These are phyloP conservation scores for Cavia aperea DNA, from an alignment of 2,113 vertebrate species.

Conservation along the genomic window DNA sequence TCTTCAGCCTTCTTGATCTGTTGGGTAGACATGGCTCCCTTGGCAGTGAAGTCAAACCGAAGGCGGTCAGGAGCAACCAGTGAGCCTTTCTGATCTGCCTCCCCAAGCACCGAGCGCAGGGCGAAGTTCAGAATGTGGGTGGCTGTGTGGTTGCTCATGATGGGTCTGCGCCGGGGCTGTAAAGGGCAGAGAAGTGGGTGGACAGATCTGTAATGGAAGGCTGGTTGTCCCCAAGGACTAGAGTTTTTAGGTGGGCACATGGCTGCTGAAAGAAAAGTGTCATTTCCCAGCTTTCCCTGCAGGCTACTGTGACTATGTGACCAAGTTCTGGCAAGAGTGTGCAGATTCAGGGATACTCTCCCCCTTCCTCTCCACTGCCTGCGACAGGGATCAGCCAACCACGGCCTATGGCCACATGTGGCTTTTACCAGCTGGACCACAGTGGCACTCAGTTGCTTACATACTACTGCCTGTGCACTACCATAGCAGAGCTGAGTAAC, in stretches of 20 bases:
- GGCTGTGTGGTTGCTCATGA: conserved; percentile 98
- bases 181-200: neutral
- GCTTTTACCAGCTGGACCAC: neutral
- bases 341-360: neutral
- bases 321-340: neutral
- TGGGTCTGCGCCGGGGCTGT: conserved; percentile 86
- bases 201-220: neutral
- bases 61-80: conserved; percentile 92
- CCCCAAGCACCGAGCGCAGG: conserved; percentile 89
- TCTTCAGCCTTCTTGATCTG: conserved; percentile 88
- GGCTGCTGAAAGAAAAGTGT: neutral
- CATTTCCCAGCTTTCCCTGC: neutral
- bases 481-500: neutral
- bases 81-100: conserved; percentile 95
- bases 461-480: neutral
- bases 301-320: neutral
- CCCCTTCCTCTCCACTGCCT: neutral
- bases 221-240: neutral
- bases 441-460: neutral
- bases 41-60: conserved; percentile 96
- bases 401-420: neutral
- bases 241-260: neutral
- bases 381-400: neutral
- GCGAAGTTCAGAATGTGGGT: conserved; percentile 97
- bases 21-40: conserved; percentile 88